These are phyloP conservation scores for Sebastes minor DNA, from an alignment of 2,797 vertebrate species.

Conservation along the genomic window DNA sequence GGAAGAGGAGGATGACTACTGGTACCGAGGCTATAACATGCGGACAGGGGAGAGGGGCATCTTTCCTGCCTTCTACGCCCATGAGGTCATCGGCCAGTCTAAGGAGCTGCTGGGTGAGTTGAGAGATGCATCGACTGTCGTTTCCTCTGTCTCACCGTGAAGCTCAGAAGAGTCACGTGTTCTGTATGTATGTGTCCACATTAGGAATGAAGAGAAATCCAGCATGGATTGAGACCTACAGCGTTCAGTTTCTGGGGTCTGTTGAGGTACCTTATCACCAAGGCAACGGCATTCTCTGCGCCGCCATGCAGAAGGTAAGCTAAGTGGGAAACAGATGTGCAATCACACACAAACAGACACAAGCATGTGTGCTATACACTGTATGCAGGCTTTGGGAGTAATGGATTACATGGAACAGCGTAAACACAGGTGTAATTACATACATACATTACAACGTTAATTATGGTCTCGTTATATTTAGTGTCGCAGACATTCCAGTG, in stretches of 20 bases:
- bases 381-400: too few relatives aligned
- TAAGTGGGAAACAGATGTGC: neutral
- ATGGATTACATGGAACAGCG: too few relatives aligned
- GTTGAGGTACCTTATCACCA: slow-evolving; percentile 98
- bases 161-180: neutral
- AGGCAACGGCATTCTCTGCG: slow-evolving; percentile 95
- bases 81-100: slow-evolving; percentile 89
- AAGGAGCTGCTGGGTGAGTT: slow-evolving; percentile 88
- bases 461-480: too few relatives aligned
- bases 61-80: slow-evolving; percentile 96
- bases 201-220: slow-evolving; percentile 91
- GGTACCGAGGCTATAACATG: slow-evolving; percentile 99
- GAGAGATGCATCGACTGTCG: neutral
- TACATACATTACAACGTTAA: too few relatives aligned
- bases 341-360: neutral
- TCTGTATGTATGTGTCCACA: slow-evolving; percentile 5
- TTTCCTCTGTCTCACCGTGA: neutral
- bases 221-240: slow-evolving; percentile 93
- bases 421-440: too few relatives aligned
- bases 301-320: slow-evolving; percentile 96
- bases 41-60: slow-evolving; percentile 94
- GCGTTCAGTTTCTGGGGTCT: slow-evolving; percentile 95
- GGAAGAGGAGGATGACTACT: slow-evolving; percentile 96
- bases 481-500: too few relatives aligned
- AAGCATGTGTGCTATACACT: neutral